A percentile compares a stretch with the other conserved stretches of the same genome.
These are phyloP conservation scores for Sebastolobus alascanus DNA, from an alignment of 2,797 vertebrate species.

Conservation along the genomic window DNA sequence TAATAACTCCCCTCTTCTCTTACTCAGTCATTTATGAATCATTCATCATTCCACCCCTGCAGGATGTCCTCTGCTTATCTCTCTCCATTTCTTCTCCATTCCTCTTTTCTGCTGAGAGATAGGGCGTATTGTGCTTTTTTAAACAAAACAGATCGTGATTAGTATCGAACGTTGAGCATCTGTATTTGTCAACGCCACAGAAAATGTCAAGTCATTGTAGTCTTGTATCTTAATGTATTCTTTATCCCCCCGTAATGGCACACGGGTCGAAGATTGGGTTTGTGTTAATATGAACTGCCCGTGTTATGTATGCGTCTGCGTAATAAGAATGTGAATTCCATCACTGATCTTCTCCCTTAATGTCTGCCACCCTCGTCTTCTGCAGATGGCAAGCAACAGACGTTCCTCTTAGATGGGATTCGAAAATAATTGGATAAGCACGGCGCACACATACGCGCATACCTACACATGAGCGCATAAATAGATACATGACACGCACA, in stretches of 20 bases:
- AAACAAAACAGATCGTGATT: slow-evolving; percentile 23
- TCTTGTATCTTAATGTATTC: background rate
- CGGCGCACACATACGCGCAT: background rate
- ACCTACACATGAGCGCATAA: slow-evolving; percentile 44
- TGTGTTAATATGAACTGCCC: slow-evolving; percentile 1
- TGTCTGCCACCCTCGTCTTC: slow-evolving; percentile 73
- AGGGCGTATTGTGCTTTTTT: slow-evolving; percentile 20
- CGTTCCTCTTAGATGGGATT: slow-evolving; percentile 77
- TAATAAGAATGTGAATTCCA: slow-evolving; percentile 46
- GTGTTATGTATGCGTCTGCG: slow-evolving; percentile 12
- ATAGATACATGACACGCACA: slow-evolving; percentile 49
- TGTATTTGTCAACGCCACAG: slow-evolving; percentile 1
- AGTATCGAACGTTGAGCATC: slow-evolving; percentile 8
- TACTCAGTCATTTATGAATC: slow-evolving; percentile 69
- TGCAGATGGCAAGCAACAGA: slow-evolving; percentile 83
- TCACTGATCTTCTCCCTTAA: slow-evolving; percentile 67
- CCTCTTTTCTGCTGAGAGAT: slow-evolving; percentile 7
- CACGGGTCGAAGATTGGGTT: slow-evolving; percentile 6
- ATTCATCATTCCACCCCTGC: slow-evolving; percentile 65
- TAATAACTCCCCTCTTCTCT: slow-evolving; percentile 56
- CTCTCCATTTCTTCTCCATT: slow-evolving; percentile 42
- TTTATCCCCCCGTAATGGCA: slow-evolving; percentile 1
- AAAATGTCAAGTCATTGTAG: slow-evolving; percentile 27
- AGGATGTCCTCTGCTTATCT: slow-evolving; percentile 59
- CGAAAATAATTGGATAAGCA: slow-evolving; percentile 83